Evolutionary conservation across 2,113 vertebrate genomes (phyloP).

Genomic region (Muntiacus reevesi): DNA sequence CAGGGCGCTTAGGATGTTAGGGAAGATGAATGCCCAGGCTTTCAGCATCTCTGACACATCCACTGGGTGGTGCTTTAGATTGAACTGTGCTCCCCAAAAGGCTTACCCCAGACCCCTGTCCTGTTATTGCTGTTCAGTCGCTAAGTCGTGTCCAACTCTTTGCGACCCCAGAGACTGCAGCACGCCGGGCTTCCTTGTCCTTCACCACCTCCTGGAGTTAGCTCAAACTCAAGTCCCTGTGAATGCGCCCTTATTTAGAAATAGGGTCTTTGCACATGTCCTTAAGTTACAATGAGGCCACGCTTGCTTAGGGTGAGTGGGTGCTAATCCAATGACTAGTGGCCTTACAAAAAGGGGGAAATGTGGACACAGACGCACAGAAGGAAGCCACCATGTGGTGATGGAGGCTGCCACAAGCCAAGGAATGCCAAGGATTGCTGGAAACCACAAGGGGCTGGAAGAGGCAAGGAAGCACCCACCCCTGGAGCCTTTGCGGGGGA

Average conservation of each 20-base stretch:
- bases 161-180: not conserved
- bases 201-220: not conserved
- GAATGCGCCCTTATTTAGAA: not conserved
- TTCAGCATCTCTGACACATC: not conserved
- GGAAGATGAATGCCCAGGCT: not conserved
- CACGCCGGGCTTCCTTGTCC: not conserved
- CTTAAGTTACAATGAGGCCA: not conserved
- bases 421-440: accelerated
- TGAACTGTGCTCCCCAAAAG: not conserved
- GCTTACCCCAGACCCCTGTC: not conserved
- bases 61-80: not conserved
- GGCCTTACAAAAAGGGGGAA: not conserved
- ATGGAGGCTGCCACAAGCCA: not conserved
- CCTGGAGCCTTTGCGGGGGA: no score
- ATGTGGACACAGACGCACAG: not conserved
- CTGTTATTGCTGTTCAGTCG: not conserved
- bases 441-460: not conserved
- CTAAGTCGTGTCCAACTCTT: not conserved
- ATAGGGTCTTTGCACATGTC: not conserved
- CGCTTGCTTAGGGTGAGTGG: not conserved
- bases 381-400: accelerated
- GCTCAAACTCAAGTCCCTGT: not conserved
- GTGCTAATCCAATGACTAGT: not conserved
- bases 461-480: no score
- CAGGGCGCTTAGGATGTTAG: no score